Conservation (phyloP, 2,113 vertebrate species). For the Hippolais icterina region DNA sequence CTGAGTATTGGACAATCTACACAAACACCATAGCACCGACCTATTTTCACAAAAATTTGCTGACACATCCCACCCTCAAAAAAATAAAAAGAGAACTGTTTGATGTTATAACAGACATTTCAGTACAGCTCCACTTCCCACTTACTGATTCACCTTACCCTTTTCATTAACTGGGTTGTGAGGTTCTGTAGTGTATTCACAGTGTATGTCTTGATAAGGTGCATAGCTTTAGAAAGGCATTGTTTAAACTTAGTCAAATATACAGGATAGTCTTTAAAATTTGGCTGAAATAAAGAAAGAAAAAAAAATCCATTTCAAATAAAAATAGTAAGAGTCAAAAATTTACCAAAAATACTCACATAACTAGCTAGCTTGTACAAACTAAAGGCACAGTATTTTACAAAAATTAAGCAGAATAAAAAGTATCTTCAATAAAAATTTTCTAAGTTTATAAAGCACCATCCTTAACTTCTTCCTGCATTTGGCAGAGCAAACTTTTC, state of each 20-base stretch:
- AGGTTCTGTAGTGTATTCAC: constrained; percentile 94
- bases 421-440: background rate
- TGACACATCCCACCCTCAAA: background rate
- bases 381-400: background rate
- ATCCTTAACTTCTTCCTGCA: background rate
- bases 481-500: background rate
- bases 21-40: background rate
- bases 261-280: constrained; percentile 95
- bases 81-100: background rate
- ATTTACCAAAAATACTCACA: background rate
- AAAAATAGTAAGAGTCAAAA: accelerated
- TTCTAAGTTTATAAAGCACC: background rate
- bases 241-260: constrained; percentile 93
- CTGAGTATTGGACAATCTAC: background rate
- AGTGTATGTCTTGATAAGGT: constrained; percentile 92
- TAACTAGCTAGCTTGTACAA: background rate
- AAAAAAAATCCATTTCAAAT: background rate
- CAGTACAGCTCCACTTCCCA: background rate
- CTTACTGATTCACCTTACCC: constrained; percentile 78
- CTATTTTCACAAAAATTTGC: background rate
- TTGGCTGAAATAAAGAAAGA: constrained; percentile 81
- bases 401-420: background rate
- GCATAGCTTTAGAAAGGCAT: constrained; percentile 96
- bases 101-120: background rate
- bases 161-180: constrained; percentile 90